Evolutionary conservation across 2,888 invertebrate genomes (phyloP), one percentile per base, ranked within the genome.

Genomic region (Andrena dorsata): DNA sequence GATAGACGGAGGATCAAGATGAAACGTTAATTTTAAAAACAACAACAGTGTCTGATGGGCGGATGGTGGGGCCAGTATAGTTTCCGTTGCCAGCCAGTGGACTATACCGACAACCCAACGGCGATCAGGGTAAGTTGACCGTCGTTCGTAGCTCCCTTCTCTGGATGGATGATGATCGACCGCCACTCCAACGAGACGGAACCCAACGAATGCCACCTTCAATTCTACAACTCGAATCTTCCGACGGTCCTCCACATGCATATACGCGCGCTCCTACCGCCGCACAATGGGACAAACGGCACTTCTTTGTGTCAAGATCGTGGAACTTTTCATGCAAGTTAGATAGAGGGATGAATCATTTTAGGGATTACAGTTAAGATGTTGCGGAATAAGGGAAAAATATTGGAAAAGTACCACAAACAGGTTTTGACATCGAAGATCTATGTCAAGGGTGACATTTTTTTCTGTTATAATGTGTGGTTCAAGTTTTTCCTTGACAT

Each of bases 31-130:
- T 86, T 91, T 88, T 91, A 80, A 94, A 47, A 94, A 58, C 65
- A 76, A 77, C 60, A 65, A 94, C 95, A 97, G 97, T 96, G 97
- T 95, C 96, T 97, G 95, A 97, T 97, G 96, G 97, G 97, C 93
- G 98, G 98, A 94, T 98, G 98, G 98, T 97, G 97, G 96, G 96
- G 96, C 93, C 96, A 97, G 93, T 98, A 98, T 96, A 97, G 96
- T 94, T 96, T 97, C 94, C 96, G 96, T 93, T 98, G 98, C 95
- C 97, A 98, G 95, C 98, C 98, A 82, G 98, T 98, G 94, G 98
- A 98, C 95, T 97, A 97, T 95, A 95, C 97, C 90, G 95, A 96
- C 94, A 96, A 96, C 94, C 96, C 97, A 85, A 96, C 96, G 93
- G 97, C 98, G 88, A 95, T 96, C 93, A 96, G 97, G 96, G 98